Evolutionary conservation across 2,797 vertebrate species (phyloP).

Genomic region (Artibeus lituratus): DNA sequence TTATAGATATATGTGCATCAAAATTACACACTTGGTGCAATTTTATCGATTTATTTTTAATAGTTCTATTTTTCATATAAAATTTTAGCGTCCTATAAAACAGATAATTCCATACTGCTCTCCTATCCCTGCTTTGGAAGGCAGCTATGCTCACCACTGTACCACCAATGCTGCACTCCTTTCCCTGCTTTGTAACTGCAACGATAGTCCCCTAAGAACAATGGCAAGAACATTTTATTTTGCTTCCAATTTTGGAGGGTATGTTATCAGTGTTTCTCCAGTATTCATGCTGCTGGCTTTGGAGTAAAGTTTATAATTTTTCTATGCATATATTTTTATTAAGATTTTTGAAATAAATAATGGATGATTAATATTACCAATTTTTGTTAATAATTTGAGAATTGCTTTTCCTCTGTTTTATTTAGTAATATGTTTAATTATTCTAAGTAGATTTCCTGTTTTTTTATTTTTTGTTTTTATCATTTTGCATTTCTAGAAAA

Average conservation of each 20-base stretch:
- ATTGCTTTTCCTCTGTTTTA: not conserved
- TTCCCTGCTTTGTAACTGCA: not conserved
- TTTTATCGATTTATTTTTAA: not conserved
- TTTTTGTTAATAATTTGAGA: not conserved
- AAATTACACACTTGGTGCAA: not conserved
- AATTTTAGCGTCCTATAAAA: not conserved
- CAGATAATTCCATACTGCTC: not conserved
- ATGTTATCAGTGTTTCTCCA: not conserved
- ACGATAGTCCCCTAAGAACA: not conserved
- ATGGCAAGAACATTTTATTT: not conserved
- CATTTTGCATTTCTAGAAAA: not conserved
- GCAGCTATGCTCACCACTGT: slow-evolving; percentile 87
- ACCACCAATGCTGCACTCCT: slow-evolving; percentile 75
- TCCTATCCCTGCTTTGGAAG: slow-evolving; percentile 82
- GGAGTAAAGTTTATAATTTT: not conserved
- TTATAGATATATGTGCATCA: not conserved
- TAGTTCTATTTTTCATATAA: not conserved
- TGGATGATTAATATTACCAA: not conserved
- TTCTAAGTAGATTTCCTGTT: not conserved
- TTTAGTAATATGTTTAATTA: not conserved
- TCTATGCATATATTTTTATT: not conserved
- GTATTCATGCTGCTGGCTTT: not conserved
- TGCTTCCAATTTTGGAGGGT: not conserved
- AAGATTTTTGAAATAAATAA: not conserved
- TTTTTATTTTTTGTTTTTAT: not conserved